Conservation (phyloP, 2,113 vertebrate genomes). For the Ifrita kowaldi region DNA sequence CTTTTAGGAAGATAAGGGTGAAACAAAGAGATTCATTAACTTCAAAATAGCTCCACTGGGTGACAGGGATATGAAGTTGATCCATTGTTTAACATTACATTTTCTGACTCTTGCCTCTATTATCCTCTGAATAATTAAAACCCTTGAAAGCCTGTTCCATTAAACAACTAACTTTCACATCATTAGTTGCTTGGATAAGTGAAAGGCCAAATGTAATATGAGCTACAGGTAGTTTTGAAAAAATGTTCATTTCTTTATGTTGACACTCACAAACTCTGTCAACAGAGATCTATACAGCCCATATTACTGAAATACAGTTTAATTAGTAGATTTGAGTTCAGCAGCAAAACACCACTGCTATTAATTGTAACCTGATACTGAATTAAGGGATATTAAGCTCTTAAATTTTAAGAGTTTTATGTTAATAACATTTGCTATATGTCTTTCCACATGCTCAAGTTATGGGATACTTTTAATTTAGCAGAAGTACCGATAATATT, state of each 20-base stretch:
- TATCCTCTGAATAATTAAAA: constrained; percentile 29
- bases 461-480: not conserved
- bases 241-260: not conserved
- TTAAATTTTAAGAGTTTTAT: not conserved
- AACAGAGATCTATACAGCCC: not conserved
- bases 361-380: not conserved
- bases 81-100: not conserved
- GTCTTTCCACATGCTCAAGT: not conserved
- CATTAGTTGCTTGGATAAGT: not conserved
- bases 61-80: not conserved
- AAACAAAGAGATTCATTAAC: not conserved
- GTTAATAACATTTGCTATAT: not conserved
- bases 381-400: not conserved
- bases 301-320: not conserved
- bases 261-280: not conserved
- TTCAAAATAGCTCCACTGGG: not conserved
- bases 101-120: constrained; percentile 15
- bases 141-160: not conserved
- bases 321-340: not conserved
- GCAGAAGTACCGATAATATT: not conserved
- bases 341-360: not conserved
- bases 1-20: not conserved
- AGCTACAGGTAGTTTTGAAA: not conserved
- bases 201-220: not conserved
- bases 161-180: not conserved